A percentile compares a stretch with the other conserved stretches of the same genome.
These are phyloP conservation scores for Amphimedon queenslandica DNA, from an alignment of 37 sponge, comb jelly and placozoan species.

Conservation along the genomic window DNA sequence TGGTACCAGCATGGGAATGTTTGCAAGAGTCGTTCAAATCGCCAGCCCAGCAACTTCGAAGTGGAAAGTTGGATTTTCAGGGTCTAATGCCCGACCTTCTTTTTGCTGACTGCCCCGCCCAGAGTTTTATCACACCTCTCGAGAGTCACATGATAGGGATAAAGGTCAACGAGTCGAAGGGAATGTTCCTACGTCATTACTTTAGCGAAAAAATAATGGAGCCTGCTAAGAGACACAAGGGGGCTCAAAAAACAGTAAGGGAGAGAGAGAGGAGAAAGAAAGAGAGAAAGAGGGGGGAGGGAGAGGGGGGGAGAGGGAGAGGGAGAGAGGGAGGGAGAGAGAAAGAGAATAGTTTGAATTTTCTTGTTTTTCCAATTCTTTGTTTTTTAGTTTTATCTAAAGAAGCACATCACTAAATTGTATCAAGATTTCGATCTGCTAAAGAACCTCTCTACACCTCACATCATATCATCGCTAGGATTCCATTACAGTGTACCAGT, in stretches of 20 bases:
- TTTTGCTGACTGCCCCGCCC: conserved; percentile 29
- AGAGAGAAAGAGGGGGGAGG: background rate
- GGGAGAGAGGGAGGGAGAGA: background rate
- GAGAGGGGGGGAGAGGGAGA: too few species aligned
- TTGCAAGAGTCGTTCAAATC: conserved; percentile 38
- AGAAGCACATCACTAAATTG: conserved; percentile 8
- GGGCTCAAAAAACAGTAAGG: conserved; percentile 38
- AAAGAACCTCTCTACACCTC: conserved; percentile 16
- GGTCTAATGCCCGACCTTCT: conserved; percentile 51
- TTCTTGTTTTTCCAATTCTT: too few species aligned
- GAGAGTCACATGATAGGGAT: conserved; percentile 8
- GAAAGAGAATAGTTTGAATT: conserved; percentile 4
- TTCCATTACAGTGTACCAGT: conserved; percentile 40
- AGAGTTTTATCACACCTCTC: conserved; percentile 6
- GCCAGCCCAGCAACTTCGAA: conserved; percentile 16
- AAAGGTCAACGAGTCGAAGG: conserved; percentile 10
- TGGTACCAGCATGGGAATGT: conserved; percentile 64
- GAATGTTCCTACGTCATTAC: conserved; percentile 26
- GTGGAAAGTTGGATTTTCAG: conserved; percentile 4
- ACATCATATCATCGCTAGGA: conserved; percentile 36
- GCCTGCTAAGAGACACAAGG: conserved; percentile 19
- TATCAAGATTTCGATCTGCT: conserved; percentile 24
- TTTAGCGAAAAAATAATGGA: conserved; percentile 26
- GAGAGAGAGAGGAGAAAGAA: background rate
- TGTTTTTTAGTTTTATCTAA: conserved; percentile 26